These are phyloP conservation scores for Calypte anna DNA, from an alignment of 2,113 vertebrate genomes.

Conservation along the genomic window DNA sequence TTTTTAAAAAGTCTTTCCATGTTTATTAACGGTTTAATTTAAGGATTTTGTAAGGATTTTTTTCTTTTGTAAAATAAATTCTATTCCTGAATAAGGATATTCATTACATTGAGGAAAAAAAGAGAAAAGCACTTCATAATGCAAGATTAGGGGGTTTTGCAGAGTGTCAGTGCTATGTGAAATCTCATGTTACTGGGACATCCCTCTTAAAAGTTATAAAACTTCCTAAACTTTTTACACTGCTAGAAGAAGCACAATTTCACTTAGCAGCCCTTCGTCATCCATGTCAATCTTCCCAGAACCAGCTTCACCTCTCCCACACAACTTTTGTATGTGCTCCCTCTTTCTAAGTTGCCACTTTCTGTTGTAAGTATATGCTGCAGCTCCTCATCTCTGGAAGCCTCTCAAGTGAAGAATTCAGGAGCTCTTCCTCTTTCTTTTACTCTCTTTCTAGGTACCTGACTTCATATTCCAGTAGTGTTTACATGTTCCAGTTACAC, in stretches of 20 bases:
- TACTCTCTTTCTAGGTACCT: background rate
- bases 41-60: background rate
- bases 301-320: background rate
- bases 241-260: background rate
- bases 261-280: background rate
- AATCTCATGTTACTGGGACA: background rate
- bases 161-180: background rate
- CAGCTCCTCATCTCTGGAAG: background rate
- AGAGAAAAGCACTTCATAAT: background rate
- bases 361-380: background rate
- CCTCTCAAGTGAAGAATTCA: background rate
- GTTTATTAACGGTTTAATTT: constrained; percentile 65
- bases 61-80: background rate
- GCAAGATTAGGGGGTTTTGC: background rate
- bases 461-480: background rate
- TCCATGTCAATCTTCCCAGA: background rate
- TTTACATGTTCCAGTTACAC: background rate
- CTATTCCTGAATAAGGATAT: constrained; percentile 47
- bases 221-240: background rate
- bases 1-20: constrained; percentile 58
- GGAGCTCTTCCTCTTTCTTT: background rate
- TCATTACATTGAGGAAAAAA: constrained; percentile 40
- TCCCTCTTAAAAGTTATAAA: background rate
- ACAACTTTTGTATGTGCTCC: background rate
- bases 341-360: background rate